Conservation (phyloP, 2,113 vertebrate species). For the Oenanthe melanoleuca region DNA sequence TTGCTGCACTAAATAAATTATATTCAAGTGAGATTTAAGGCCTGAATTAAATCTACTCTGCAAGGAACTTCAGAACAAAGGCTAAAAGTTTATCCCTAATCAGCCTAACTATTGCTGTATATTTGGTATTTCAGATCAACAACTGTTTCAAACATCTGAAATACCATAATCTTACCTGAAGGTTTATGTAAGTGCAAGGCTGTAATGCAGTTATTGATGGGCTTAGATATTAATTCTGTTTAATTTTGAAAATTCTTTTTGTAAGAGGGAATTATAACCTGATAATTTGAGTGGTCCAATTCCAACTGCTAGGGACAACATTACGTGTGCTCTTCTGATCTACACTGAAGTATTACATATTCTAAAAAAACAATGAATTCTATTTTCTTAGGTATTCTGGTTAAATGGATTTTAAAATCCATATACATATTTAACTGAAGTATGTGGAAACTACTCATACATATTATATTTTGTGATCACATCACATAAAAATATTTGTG, state of each 20-base stretch:
- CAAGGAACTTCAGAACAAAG: slow-evolving; percentile 34
- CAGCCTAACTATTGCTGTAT: background rate
- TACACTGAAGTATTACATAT: background rate
- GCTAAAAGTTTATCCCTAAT: slow-evolving; percentile 29
- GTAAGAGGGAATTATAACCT: background rate
- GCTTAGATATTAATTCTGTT: slow-evolving; percentile 36
- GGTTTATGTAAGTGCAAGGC: background rate
- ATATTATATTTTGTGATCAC: background rate
- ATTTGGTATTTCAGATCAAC: slow-evolving; percentile 13
- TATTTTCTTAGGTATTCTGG: background rate
- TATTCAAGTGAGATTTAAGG: slow-evolving; percentile 22
- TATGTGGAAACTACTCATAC: background rate
- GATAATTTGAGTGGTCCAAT: background rate
- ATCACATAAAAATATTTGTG: background rate
- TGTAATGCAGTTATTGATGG: background rate
- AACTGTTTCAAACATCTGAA: background rate
- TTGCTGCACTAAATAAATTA: background rate
- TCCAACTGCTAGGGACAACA: background rate
- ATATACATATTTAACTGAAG: background rate
- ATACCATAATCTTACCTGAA: background rate
- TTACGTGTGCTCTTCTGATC: background rate
- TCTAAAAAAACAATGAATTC: background rate
- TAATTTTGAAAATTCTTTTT: slow-evolving; percentile 26
- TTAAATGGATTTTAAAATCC: background rate
- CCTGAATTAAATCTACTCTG: background rate